These are phyloP conservation scores for Lepetodrilus schrolli DNA, from an alignment of 2,888 invertebrate species.

Conservation along the genomic window DNA sequence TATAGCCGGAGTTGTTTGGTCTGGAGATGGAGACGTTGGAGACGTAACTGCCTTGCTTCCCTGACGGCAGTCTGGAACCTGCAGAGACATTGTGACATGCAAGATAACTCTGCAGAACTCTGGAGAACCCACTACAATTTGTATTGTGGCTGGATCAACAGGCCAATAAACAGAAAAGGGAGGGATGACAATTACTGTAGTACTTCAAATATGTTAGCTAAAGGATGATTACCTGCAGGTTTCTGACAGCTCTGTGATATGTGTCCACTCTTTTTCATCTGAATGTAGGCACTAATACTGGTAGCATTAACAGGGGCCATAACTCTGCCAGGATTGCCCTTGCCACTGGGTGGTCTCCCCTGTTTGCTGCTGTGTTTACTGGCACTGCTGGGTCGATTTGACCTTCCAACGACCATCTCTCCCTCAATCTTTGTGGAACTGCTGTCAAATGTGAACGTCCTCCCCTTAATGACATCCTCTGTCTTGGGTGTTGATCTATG, in stretches of 20 bases:
- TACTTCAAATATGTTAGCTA: no score
- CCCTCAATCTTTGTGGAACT: conserved; percentile 31
- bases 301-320: conserved; percentile 59
- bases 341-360: conserved; percentile 49
- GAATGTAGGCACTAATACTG: conserved; percentile 66
- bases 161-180: neutral
- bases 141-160: no score
- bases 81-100: no score
- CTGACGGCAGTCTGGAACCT: no score
- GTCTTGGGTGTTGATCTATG: neutral
- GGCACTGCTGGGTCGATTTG: conserved; percentile 51
- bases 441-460: neutral
- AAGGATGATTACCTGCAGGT: no score
- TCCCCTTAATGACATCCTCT: neutral
- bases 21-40: no score
- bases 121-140: no score
- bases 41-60: no score
- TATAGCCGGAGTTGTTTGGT: conserved; percentile 40
- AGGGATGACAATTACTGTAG: no score
- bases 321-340: conserved; percentile 37
- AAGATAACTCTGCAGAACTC: no score
- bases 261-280: conserved; percentile 57
- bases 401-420: conserved; percentile 52
- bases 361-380: conserved; percentile 38
- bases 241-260: neutral